These are phyloP conservation scores for Ceratosolen solmsi DNA, from an alignment of 1,140 invertebrate species.

Conservation along the genomic window DNA sequence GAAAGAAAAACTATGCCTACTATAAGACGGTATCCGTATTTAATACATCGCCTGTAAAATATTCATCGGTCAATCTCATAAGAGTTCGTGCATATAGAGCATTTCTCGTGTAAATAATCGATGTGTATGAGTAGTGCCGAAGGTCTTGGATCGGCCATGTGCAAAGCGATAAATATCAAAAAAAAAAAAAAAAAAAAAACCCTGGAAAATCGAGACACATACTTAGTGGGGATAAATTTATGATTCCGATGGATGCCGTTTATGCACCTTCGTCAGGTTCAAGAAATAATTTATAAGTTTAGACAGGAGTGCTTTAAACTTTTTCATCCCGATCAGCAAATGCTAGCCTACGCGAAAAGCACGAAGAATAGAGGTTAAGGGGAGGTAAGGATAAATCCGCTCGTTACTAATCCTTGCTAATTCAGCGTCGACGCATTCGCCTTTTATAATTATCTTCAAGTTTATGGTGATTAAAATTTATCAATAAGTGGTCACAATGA, in stretches of 20 bases:
- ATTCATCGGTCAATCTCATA: conserved; percentile 45
- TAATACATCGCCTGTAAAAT: conserved; percentile 29
- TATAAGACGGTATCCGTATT: no score
- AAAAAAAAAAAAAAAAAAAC: conserved; percentile 3
- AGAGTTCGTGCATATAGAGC: background rate
- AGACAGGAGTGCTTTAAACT: background rate
- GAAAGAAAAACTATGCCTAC: conserved; percentile 16
- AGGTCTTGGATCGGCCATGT: background rate
- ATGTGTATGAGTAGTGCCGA: background rate
- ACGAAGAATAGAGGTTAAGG: no score
- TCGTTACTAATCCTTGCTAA: background rate
- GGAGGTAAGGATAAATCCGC: no score
- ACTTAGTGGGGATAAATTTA: background rate
- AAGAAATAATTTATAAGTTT: background rate
- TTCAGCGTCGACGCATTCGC: background rate
- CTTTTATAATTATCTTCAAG: background rate
- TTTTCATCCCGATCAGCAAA: background rate
- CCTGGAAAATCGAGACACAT: background rate
- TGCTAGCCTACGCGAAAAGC: no score
- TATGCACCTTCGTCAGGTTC: background rate
- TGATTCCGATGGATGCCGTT: background rate
- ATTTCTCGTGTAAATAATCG: conserved; percentile 10
- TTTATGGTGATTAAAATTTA: conserved; percentile 23
- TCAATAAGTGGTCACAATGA: background rate
- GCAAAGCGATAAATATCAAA: background rate